A percentile compares a stretch with the other conserved stretches of the same genome.
Evolutionary conservation across 2,113 vertebrate genomes (phyloP).

Genomic region (Poeciliopsis occidentalis): DNA sequence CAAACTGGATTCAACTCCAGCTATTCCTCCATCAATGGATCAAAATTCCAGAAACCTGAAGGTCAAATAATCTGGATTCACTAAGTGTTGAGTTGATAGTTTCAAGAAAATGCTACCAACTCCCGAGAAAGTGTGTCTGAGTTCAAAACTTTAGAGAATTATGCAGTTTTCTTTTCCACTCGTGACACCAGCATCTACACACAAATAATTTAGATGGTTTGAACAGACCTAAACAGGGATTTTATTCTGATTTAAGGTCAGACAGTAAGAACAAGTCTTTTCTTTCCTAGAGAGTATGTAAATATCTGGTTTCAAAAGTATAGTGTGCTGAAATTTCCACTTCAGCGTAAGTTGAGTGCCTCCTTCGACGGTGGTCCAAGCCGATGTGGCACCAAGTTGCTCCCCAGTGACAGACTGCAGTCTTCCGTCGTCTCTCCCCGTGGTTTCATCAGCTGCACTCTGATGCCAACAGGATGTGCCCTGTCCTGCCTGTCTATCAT

Average conservation of each 20-base stretch:
- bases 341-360: constrained; percentile 38
- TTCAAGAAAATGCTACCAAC: no score
- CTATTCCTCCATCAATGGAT: no score
- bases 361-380: constrained; percentile 54
- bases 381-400: constrained; percentile 38
- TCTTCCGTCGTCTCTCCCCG: constrained; percentile 12
- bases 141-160: no score
- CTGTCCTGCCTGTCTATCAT: constrained; percentile 63
- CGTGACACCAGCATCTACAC: background rate
- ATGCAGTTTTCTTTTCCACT: background rate
- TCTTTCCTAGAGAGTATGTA: background rate
- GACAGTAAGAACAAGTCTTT: background rate
- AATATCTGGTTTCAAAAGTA: background rate
- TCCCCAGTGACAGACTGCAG: constrained; percentile 34
- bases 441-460: constrained; percentile 24
- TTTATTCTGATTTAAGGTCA: background rate
- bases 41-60: no score
- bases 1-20: no score
- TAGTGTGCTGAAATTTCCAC: background rate
- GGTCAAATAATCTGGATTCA: no score
- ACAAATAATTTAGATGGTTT: background rate
- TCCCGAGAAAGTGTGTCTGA: no score
- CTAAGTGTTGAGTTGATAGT: no score
- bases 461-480: constrained; percentile 46
- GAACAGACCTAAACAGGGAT: no score